Evolutionary conservation across 2,797 vertebrate species (phyloP), one percentile per base, ranked within the genome.

Genomic region (Taeniopygia guttata): DNA sequence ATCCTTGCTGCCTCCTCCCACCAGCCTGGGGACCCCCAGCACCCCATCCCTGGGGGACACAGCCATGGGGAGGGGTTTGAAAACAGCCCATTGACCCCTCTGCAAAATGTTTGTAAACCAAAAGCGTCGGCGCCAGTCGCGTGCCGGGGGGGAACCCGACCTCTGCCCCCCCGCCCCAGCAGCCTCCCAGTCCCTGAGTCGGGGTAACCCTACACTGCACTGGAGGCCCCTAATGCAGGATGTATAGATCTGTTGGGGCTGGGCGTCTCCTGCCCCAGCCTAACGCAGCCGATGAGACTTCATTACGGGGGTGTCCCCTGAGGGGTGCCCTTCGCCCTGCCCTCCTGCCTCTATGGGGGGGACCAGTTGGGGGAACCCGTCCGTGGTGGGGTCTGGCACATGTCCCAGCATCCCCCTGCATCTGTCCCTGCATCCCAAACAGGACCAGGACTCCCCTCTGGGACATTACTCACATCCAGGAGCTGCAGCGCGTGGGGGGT

Each of bases 41-140:
- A 49, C 26, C 59, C 55, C 59, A 30, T 49, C 49, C 79, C 74
- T 25, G 11, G 42, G 45, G 52, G 38, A 16, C 16, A 42, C 56
- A 74, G 95, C 96, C 69, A 46, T 4, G 78, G 87, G 64, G 90
- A 89, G 89, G 68, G 76, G 62, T 69, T 85, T 87, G 54, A 42
- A 38, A 63, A 42, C 56, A 26, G 96, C 80, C 69, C 95, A 97
- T 96, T 56, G 92, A 97, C 96, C 92, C 22, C 83, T 96, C 97
- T 96, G 89, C 70, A 84, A 74, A 95, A 92, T 98, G 97, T 98
- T 98, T 98, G 98, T 97, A 98, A 98, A 98, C 97, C 96, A 34
- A 92, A 95, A 96, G 96, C 83, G 43, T 96, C 73, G 97, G 97
- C 96, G 95, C 97, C 97, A 96, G 97, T 89, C 15, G 9, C 20